A percentile compares a stretch with the other conserved stretches of the same genome.
Evolutionary conservation across 2,113 vertebrate genomes (phyloP).

Genomic region (Triplophysa siluroides): DNA sequence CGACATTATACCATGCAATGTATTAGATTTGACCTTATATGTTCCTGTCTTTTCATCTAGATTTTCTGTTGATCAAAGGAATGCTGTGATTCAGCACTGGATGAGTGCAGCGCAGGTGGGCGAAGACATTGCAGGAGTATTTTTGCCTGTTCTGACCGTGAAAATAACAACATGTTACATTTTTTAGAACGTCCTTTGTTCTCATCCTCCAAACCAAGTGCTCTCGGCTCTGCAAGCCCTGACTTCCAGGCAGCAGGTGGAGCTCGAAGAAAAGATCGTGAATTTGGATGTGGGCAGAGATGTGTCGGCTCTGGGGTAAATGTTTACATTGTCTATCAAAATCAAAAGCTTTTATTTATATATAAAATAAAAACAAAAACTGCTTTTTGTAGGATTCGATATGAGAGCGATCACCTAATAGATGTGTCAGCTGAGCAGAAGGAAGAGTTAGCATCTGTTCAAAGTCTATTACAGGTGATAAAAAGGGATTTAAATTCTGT

Average conservation of each 20-base stretch:
- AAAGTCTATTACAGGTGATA: slow-evolving; percentile 71
- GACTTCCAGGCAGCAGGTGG: slow-evolving; percentile 73
- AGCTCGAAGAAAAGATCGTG: slow-evolving; percentile 69
- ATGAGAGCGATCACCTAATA: slow-evolving; percentile 66
- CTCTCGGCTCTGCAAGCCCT: slow-evolving; percentile 78
- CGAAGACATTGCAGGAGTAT: slow-evolving; percentile 12
- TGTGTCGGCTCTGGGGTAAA: slow-evolving; percentile 69
- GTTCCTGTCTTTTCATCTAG: slow-evolving; percentile 51
- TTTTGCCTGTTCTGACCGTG: not conserved
- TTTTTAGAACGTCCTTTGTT: slow-evolving; percentile 71
- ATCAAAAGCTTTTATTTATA: too few relatives aligned
- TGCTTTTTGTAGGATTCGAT: slow-evolving; percentile 65
- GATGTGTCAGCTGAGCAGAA: slow-evolving; percentile 67
- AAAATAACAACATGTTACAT: not conserved
- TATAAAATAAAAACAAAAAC: not conserved
- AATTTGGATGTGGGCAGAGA: slow-evolving; percentile 68
- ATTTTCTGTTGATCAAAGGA: slow-evolving; percentile 68
- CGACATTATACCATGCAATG: not conserved
- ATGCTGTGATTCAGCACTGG: slow-evolving; percentile 77
- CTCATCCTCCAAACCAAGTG: slow-evolving; percentile 78
- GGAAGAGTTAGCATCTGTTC: slow-evolving; percentile 69
- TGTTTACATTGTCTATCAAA: not conserved
- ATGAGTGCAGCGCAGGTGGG: slow-evolving; percentile 78
- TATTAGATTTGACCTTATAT: not conserved
- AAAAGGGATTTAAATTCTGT: not conserved